These are phyloP conservation scores for Heliangelus exortis DNA, from an alignment of 2,797 vertebrate genomes.

Conservation along the genomic window DNA sequence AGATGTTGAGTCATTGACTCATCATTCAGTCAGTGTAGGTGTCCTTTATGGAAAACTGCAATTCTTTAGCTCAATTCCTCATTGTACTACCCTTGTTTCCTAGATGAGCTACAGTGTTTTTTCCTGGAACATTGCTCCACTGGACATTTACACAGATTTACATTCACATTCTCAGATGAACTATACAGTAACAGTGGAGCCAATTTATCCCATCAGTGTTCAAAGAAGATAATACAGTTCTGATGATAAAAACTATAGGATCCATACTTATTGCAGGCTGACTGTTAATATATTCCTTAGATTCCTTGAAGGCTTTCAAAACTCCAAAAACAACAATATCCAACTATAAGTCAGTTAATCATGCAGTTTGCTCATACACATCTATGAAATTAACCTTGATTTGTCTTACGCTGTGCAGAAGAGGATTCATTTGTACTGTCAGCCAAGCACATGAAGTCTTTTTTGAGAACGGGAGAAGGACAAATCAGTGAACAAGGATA, in stretches of 20 bases:
- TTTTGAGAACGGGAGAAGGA: not conserved
- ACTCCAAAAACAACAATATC: not conserved
- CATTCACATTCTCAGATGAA: not conserved
- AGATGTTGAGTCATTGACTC: not conserved
- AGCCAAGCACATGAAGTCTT: not conserved
- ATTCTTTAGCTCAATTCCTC: not conserved
- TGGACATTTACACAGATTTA: not conserved
- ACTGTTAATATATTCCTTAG: not conserved
- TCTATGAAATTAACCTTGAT: not conserved
- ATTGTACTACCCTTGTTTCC: not conserved
- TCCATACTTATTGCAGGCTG: not conserved
- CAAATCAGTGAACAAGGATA: not conserved
- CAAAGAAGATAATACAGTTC: not conserved
- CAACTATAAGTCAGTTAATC: not conserved
- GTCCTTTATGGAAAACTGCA: not conserved
- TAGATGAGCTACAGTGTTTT: not conserved
- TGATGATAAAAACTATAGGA: not conserved
- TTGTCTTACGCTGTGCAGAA: not conserved
- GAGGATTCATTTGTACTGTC: not conserved
- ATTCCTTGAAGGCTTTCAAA: not conserved
- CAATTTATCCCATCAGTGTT: not conserved
- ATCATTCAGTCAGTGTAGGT: not conserved
- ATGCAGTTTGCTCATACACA: not conserved
- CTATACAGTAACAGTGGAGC: not conserved
- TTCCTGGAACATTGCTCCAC: not conserved